These are phyloP conservation scores for Cyprinus carpio DNA, from an alignment of 2,113 vertebrate genomes.

Conservation along the genomic window DNA sequence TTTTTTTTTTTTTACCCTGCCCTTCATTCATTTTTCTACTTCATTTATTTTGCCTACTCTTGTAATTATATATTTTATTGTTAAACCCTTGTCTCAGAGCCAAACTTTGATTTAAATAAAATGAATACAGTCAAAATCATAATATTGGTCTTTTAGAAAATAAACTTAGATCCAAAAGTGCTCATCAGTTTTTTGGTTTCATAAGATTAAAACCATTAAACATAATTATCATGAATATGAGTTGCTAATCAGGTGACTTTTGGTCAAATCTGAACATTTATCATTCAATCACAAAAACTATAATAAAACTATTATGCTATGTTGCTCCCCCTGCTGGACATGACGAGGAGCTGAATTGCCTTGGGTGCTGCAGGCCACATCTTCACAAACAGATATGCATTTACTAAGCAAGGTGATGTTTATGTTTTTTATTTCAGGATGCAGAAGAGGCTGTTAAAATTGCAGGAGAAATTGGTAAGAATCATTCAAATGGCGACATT, in stretches of 20 bases:
- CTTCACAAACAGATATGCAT: not conserved
- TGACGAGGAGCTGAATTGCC: not conserved
- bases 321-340: conserved; percentile 45
- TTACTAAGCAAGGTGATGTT: conserved; percentile 48
- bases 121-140: not conserved
- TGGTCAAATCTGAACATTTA: not conserved
- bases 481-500: conserved; percentile 12
- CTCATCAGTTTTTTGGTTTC: not conserved
- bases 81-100: too few relatives aligned
- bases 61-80: too few relatives aligned
- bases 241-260: not conserved
- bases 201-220: too few relatives aligned
- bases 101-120: not conserved
- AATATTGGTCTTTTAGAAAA: not conserved
- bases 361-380: not conserved
- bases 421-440: conserved; percentile 79
- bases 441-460: conserved; percentile 95
- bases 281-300: not conserved
- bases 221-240: not conserved
- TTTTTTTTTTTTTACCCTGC: not conserved
- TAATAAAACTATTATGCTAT: not conserved
- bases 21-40: not conserved
- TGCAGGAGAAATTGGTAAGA: conserved; percentile 91
- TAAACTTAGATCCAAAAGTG: too few relatives aligned
- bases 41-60: too few relatives aligned